Conservation (phyloP, 2,888 invertebrate species). For the Saturnia pavonia region DNA sequence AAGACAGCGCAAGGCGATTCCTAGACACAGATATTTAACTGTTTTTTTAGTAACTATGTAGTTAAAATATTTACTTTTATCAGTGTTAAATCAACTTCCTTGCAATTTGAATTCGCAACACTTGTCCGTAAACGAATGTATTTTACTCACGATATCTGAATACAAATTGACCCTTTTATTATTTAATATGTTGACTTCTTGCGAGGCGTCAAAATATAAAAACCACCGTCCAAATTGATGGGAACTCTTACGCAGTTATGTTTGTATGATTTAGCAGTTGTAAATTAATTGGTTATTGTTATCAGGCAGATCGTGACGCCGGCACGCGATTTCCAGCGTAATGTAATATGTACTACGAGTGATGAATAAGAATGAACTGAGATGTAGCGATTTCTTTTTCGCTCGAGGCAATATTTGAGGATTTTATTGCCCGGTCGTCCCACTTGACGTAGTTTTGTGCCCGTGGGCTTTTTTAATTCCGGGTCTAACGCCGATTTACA, state of each 20-base stretch:
- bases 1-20: neutral
- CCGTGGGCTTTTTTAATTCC: conserved; percentile 31
- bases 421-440: conserved; percentile 36
- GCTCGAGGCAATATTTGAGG: conserved; percentile 39
- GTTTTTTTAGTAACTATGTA: conserved; percentile 11
- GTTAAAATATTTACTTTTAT: conserved; percentile 4
- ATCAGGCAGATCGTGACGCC: conserved; percentile 59
- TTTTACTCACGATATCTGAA: conserved; percentile 54
- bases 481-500: conserved; percentile 19
- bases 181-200: conserved; percentile 69
- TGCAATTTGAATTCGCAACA: conserved; percentile 43
- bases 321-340: conserved; percentile 71
- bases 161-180: conserved; percentile 65
- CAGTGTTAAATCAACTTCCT: conserved; percentile 30
- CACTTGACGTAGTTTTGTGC: conserved; percentile 33
- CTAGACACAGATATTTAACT: neutral
- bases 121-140: conserved; percentile 47
- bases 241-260: conserved; percentile 32
- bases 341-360: conserved; percentile 70
- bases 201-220: conserved; percentile 71
- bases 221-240: conserved; percentile 40
- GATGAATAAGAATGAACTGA: conserved; percentile 69
- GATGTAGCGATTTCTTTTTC: conserved; percentile 63
- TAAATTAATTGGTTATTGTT: conserved; percentile 49
- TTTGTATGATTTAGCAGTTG: conserved; percentile 34